Conservation (phyloP, 2,113 vertebrate species). For the Pterophyllum scalare region DNA sequence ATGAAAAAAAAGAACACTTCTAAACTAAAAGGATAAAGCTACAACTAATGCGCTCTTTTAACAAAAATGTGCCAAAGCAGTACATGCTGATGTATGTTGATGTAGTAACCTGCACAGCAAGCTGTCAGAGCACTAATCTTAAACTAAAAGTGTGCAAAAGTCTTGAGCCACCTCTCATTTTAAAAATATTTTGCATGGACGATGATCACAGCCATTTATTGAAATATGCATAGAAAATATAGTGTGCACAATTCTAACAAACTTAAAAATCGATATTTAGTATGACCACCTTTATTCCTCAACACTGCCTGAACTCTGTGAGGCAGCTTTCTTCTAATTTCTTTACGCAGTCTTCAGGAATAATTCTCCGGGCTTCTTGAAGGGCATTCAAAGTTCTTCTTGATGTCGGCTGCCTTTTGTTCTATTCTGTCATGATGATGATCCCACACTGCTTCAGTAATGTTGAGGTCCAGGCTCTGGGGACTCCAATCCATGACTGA, state of each 20-base stretch:
- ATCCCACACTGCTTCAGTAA: not conserved
- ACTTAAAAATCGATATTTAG: not conserved
- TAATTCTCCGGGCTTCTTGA: not conserved
- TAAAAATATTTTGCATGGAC: fast-evolving
- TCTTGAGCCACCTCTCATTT: not conserved
- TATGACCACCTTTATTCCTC: not conserved
- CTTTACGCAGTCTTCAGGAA: not conserved
- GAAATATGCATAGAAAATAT: not conserved
- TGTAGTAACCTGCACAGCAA: fast-evolving
- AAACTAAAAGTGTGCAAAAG: not conserved
- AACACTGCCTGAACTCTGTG: not conserved
- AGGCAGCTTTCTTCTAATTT: not conserved
- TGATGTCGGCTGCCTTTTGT: not conserved
- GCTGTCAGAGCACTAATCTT: not conserved
- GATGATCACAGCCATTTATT: not conserved
- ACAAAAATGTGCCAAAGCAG: not conserved
- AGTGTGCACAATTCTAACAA: not conserved
- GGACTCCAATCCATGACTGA: too few relatives aligned
- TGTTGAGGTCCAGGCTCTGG: too few relatives aligned
- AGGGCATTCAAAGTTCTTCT: not conserved
- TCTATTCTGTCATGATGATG: not conserved
- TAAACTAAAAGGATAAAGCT: not conserved
- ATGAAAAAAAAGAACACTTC: not conserved
- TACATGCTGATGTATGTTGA: not conserved
- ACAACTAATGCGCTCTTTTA: not conserved